Evolutionary conservation across 2,888 invertebrate genomes (phyloP).

Genomic region (Sclerodermus sp.): DNA sequence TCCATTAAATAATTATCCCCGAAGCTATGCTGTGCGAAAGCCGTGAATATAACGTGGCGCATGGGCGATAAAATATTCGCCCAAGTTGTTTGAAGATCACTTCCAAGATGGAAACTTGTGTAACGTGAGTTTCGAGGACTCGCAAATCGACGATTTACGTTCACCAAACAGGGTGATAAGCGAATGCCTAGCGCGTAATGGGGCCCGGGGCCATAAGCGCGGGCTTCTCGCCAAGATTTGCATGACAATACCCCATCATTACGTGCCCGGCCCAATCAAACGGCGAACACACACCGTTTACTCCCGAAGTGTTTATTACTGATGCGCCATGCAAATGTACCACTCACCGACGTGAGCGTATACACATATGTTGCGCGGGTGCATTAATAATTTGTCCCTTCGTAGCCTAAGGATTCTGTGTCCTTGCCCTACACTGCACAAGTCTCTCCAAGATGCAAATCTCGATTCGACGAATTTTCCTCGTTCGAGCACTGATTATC

Average conservation of each 20-base stretch:
- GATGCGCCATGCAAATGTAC: constrained; percentile 31
- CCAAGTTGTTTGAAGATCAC: background rate
- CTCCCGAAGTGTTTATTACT: constrained; percentile 47
- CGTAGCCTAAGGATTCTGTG: constrained; percentile 5
- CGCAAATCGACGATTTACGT: constrained; percentile 31
- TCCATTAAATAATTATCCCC: too few relatives aligned
- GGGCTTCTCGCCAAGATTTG: constrained; percentile 45
- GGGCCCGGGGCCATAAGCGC: constrained; percentile 39
- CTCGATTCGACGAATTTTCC: background rate
- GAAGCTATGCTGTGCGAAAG: too few relatives aligned
- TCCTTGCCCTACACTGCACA: background rate
- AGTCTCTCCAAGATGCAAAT: background rate
- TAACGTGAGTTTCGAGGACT: too few relatives aligned
- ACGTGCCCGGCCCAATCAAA: constrained; percentile 53
- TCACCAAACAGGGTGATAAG: constrained; percentile 34
- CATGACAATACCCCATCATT: constrained; percentile 55
- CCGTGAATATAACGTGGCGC: too few relatives aligned
- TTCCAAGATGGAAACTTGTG: background rate
- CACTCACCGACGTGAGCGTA: constrained; percentile 13
- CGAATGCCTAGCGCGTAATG: constrained; percentile 36
- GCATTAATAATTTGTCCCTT: constrained; percentile 31
- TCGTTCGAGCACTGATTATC: background rate
- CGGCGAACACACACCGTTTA: constrained; percentile 48
- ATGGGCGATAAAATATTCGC: too few relatives aligned
- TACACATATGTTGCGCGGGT: constrained; percentile 15